Base-by-base conservation (phyloP, 2,113 vertebrate species). In the Apeltes quadracus region DNA sequence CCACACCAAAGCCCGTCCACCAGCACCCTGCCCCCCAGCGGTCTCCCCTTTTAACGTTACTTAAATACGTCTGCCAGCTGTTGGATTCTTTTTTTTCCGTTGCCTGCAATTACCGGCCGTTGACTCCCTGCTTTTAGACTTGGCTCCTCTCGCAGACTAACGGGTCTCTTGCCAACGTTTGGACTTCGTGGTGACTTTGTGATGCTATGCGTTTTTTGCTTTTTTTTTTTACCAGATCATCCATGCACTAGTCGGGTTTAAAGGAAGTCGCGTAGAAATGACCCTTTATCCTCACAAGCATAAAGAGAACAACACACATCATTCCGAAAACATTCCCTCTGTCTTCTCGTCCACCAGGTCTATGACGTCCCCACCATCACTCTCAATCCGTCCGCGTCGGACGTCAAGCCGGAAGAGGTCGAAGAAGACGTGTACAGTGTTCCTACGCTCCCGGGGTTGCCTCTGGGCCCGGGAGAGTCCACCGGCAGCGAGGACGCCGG, bases 301-400 rank as follows among this genome's bases (percentile, higher is more conserved):
- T 36, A 9, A 25, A 4, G 3, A 38, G 3, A 50, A 15, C 22
- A 22, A 48, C 4, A 8, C 2, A 0, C 41, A 16, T 14, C 2
- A 2, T 32, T 22, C 39, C 5, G 29, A 34, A 54, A 32, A 36
- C 29, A 18, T 56, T 54, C 16, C 36, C 18, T 46, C 20, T 46
- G 16, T 16, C 55, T 29, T 73, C n/a, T 65, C 7, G 23, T 6
- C 7, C 34, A 1, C 13, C 73, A 97, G 96, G 95, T 97, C 66
- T 97, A 97, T 0, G 92, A 96, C 3, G 91, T 96, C 62, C 96
- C 96, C 55, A 89, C 95, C 9, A 76, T 91, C 22, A 75, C 91
- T 8, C 77, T 95, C 57, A 92, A 86, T 36, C 59, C 62, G 64
- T 75, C 82, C 20, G 58, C 78, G 2, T 76, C 83, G 20, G 90